phyloP scores from a whole-genome alignment of 2,113 vertebrate species.

The Megaceryle torquata region DNA sequence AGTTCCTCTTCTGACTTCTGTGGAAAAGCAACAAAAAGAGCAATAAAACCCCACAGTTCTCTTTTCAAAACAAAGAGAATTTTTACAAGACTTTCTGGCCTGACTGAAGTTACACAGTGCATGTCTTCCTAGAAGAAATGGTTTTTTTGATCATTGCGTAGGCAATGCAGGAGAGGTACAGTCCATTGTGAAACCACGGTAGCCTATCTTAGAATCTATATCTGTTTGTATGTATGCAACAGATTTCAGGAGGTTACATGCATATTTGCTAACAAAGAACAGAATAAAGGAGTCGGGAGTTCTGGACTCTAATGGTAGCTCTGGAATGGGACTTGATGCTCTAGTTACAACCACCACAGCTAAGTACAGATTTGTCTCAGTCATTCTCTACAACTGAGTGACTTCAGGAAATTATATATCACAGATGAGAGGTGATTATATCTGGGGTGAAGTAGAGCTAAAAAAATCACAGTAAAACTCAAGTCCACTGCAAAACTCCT shows the following conservation, averaged over 20 bases:
- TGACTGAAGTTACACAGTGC: not conserved
- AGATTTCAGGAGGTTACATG: not conserved
- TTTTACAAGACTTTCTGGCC: not conserved
- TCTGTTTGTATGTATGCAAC: not conserved
- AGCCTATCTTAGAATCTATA: not conserved
- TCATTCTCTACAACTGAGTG: not conserved
- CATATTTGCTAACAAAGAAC: not conserved
- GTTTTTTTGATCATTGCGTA: fast-evolving
- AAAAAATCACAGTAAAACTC: not conserved
- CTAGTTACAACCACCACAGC: not conserved
- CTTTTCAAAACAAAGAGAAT: not conserved
- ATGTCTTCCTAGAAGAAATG: not conserved
- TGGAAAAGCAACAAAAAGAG: not conserved
- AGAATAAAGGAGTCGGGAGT: not conserved
- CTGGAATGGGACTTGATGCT: not conserved
- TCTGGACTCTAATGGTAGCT: not conserved
- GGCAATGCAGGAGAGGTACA: not conserved
- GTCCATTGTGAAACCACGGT: not conserved
- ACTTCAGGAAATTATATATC: not conserved
- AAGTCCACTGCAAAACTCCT: not conserved
- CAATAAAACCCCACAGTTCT: not conserved
- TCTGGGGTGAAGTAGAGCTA: not conserved
- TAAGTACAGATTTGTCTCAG: not conserved
- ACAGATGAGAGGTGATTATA: not conserved
- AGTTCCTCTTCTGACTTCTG: not conserved